A percentile compares a stretch with the other conserved stretches of the same genome.
phyloP scores from a whole-genome alignment of 2,797 vertebrate species.

The Sebastes variabilis region DNA sequence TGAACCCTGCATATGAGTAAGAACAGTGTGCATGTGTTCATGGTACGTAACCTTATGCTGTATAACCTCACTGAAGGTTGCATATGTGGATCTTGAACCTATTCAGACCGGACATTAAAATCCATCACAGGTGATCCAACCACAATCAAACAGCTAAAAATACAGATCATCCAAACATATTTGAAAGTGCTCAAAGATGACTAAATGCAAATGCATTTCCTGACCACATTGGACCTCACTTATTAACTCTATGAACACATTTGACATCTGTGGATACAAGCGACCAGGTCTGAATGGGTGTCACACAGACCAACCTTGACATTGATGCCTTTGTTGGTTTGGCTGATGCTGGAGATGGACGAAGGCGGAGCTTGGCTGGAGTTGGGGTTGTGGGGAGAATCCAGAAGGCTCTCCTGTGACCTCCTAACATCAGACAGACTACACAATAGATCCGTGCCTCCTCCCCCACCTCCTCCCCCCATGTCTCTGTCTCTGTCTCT shows the following conservation, averaged over 20 bases:
- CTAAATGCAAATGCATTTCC: not conserved
- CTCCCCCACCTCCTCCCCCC: constrained; percentile 81
- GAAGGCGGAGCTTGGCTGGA: constrained; percentile 86
- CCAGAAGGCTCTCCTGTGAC: constrained; percentile 94
- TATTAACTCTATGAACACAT: not conserved
- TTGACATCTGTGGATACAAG: not conserved
- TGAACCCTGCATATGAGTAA: not conserved
- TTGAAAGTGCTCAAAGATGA: not conserved
- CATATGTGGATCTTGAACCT: not conserved
- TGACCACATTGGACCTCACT: not conserved
- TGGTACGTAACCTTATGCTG: not conserved
- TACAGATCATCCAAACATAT: not conserved
- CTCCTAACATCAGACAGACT: constrained; percentile 94
- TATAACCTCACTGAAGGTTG: not conserved
- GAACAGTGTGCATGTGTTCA: not conserved
- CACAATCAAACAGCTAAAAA: not conserved
- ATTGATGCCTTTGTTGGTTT: constrained; percentile 96
- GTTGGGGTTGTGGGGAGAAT: constrained; percentile 81
- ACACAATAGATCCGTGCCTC: constrained; percentile 93
- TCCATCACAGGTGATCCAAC: not conserved
- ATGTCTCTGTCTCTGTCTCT: constrained; percentile 73
- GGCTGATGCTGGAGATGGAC: constrained; percentile 97
- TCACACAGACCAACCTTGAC: constrained; percentile 81
- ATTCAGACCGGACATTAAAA: not conserved
- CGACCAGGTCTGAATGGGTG: not conserved